phyloP scores from a whole-genome alignment of 2,888 invertebrate species.

The Alcis repandata region DNA sequence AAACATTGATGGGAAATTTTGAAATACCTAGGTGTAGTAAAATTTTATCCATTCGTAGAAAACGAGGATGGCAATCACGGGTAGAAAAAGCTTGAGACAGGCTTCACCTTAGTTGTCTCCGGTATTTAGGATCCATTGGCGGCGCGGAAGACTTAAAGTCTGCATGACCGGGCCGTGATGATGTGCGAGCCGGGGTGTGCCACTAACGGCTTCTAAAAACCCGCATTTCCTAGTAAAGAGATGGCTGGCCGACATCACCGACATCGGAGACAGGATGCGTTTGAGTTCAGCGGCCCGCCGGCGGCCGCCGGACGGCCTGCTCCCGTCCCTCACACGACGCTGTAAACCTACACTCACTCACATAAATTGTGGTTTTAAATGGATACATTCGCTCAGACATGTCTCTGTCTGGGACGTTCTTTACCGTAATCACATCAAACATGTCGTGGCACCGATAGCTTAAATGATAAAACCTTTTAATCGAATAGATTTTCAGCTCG shows the following conservation, averaged over 20 bases:
- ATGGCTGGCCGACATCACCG: conserved; percentile 74
- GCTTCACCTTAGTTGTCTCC: conserved; percentile 49
- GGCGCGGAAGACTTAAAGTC: conserved; percentile 62
- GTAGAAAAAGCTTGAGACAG: conserved; percentile 54
- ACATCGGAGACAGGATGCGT: conserved; percentile 80
- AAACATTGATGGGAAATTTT: conserved; percentile 60
- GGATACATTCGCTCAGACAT: conserved; percentile 58
- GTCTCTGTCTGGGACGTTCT: conserved; percentile 50
- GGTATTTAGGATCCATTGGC: conserved; percentile 58
- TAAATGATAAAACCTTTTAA: conserved; percentile 30
- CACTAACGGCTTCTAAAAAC: conserved; percentile 80
- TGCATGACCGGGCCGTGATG: conserved; percentile 75
- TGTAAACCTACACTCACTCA: conserved; percentile 73
- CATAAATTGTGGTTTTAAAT: conserved; percentile 75
- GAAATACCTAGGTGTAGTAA: conserved; percentile 57
- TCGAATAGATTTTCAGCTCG: conserved; percentile 29
- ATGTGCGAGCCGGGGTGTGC: conserved; percentile 71
- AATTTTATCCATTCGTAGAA: conserved; percentile 52
- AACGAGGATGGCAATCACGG: conserved; percentile 52
- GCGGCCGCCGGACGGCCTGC: conserved; percentile 50
- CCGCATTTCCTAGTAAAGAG: conserved; percentile 80
- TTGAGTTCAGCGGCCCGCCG: conserved; percentile 68
- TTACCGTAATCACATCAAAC: conserved; percentile 43
- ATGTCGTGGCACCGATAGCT: conserved; percentile 27
- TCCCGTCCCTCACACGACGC: conserved; percentile 62